phyloP scores from a whole-genome alignment of 2,113 vertebrate species.

The Pyxicephalus adspersus region DNA sequence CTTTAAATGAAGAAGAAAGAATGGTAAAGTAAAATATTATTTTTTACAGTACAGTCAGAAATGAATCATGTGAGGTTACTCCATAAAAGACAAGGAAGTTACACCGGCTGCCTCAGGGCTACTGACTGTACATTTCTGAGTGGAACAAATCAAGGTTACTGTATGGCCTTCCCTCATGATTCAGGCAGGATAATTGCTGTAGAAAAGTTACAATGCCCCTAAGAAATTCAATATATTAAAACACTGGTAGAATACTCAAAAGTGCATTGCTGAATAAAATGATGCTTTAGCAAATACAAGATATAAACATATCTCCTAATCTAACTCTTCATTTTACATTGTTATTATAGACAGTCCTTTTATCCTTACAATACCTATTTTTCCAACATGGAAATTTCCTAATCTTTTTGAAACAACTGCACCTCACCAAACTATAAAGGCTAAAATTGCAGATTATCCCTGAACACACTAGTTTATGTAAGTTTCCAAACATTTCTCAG shows the following conservation, averaged over 20 bases:
- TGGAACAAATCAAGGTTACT: conserved; percentile 20
- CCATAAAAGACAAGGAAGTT: not conserved
- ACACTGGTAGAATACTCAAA: not conserved
- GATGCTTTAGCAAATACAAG: not conserved
- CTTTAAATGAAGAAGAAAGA: not conserved
- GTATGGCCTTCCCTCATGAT: not conserved
- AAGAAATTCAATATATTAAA: not conserved
- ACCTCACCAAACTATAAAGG: too few relatives aligned
- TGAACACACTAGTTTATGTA: too few relatives aligned
- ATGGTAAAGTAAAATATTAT: not conserved
- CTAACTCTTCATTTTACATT: too few relatives aligned
- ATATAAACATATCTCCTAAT: too few relatives aligned
- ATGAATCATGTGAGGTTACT: conserved; percentile 20
- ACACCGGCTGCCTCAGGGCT: conserved; percentile 28
- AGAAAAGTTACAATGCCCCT: conserved; percentile 25
- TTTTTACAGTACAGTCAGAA: not conserved
- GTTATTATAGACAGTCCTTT: too few relatives aligned
- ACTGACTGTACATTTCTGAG: conserved; percentile 41
- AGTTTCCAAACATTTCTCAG: too few relatives aligned
- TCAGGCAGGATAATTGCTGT: conserved; percentile 34
- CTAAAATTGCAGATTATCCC: too few relatives aligned
- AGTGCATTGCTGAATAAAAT: not conserved
- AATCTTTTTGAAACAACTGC: too few relatives aligned
- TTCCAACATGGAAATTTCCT: too few relatives aligned
- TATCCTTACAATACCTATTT: too few relatives aligned